phyloP scores from a whole-genome alignment of 2,888 invertebrate genomes.

The Phanerotoma sp. region DNA sequence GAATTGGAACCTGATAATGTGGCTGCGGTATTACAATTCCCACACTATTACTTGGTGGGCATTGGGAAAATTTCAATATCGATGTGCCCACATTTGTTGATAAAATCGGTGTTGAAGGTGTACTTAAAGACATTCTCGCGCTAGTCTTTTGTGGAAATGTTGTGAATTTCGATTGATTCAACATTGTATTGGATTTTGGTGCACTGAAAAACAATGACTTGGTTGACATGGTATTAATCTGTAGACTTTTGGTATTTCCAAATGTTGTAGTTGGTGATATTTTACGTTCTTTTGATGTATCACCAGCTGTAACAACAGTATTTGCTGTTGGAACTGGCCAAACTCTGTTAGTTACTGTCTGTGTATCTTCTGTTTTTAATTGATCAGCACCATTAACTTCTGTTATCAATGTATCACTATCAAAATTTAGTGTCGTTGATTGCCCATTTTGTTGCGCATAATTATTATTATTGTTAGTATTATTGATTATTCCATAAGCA shows the following conservation, averaged over 20 bases:
- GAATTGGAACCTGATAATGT: slow-evolving; percentile 1
- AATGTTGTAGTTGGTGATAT: neutral
- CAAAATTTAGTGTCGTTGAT: neutral
- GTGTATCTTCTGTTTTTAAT: neutral
- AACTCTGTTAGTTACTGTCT: neutral
- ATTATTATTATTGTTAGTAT: neutral
- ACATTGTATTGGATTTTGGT: neutral
- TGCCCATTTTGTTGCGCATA: neutral
- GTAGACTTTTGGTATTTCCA: neutral
- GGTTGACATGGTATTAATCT: neutral
- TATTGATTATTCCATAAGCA: neutral
- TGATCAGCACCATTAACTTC: neutral
- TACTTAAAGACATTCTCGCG: neutral
- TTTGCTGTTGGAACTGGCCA: slow-evolving; percentile 11
- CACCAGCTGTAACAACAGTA: neutral
- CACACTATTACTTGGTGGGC: neutral
- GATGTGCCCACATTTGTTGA: neutral
- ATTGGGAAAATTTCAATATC: neutral
- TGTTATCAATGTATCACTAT: neutral
- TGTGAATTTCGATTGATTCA: neutral
- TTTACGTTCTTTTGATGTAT: neutral
- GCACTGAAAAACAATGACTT: neutral
- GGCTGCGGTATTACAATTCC: slow-evolving; percentile 12
- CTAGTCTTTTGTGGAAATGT: neutral
- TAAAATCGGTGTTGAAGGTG: neutral